Evolutionary conservation across 2,113 vertebrate species (phyloP), one percentile per base, ranked within the genome.

Genomic region (Fulmarus glacialis): DNA sequence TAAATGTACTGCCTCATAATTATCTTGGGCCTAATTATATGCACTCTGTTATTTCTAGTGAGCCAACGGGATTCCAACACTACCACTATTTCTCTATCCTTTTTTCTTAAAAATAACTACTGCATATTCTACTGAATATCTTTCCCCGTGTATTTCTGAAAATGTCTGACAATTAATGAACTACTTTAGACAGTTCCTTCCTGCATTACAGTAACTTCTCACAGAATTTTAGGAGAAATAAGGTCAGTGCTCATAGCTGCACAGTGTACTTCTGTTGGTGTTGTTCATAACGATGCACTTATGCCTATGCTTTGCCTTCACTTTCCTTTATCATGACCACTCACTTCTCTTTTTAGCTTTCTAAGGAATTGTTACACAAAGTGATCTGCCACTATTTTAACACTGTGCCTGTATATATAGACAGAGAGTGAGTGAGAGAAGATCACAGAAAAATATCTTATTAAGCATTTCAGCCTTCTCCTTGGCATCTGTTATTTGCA

Each of bases 361-460:
- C 77, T 72, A 40, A 84, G 48, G 43, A 89, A 79, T 56, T 78
- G 27, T 64, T 87, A 50, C 30, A 59, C 47, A 29, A 91, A 81
- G 18, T 30, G 14, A 82, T 82, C 60, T 91, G 38, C 9, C 43
- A 58, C 47, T 92, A 52, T 82, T 93, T 93, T 63, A 92, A 38
- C 15, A 38, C 17, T 18, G 12, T 87, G 9, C 60, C 60, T 92
- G 21, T 77, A 66, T 87, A 55, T 45, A 63, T 19, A 90, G 48
- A 56, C 15, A 80, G 38, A 73, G 42, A 55, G 3, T 22, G 50
- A 94, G 63, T 23, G 34, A 89, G 71, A 88, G 43, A 84, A 74
- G 59, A 75, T 67, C n/a, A 82, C 40, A 82, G 73, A 45, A 97
- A 95, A 94, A 87, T 85, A 91, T 75, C 83, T 91, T 96, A 91